These are phyloP conservation scores for Pseudomugil gertrudae DNA, from an alignment of 2,797 vertebrate species.

Conservation along the genomic window DNA sequence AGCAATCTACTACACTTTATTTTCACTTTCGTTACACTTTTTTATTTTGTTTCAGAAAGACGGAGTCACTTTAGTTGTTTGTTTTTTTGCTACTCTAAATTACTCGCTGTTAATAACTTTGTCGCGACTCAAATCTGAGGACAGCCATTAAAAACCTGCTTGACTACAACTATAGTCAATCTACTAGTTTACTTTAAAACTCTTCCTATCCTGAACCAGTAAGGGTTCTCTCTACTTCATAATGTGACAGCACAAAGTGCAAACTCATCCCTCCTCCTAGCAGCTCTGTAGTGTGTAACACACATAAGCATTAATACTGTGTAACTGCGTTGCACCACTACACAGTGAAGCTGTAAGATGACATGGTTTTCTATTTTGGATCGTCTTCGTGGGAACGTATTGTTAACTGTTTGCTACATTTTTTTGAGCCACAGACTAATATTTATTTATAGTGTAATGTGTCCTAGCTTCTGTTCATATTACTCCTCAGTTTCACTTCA, in stretches of 20 bases:
- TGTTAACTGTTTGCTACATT: background rate
- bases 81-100: background rate
- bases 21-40: conserved; percentile 9
- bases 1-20: conserved; percentile 35
- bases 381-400: background rate
- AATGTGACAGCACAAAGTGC: conserved; percentile 26
- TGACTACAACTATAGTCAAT: background rate
- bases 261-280: conserved; percentile 20
- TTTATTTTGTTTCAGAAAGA: background rate
- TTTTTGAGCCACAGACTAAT: no score
- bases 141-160: conserved; percentile 14
- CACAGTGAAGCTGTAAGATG: background rate
- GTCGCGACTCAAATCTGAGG: background rate
- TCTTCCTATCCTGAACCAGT: no score
- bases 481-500: no score
- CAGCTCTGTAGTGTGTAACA: background rate
- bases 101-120: background rate
- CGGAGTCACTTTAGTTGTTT: background rate
- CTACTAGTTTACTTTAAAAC: background rate
- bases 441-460: no score
- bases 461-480: no score
- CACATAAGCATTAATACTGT: background rate
- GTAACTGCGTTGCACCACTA: background rate
- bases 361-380: conserved; percentile 12
- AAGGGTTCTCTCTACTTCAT: background rate